Evolutionary conservation across 2,797 vertebrate species (phyloP).

Genomic region (Gorsachius magnificus): DNA sequence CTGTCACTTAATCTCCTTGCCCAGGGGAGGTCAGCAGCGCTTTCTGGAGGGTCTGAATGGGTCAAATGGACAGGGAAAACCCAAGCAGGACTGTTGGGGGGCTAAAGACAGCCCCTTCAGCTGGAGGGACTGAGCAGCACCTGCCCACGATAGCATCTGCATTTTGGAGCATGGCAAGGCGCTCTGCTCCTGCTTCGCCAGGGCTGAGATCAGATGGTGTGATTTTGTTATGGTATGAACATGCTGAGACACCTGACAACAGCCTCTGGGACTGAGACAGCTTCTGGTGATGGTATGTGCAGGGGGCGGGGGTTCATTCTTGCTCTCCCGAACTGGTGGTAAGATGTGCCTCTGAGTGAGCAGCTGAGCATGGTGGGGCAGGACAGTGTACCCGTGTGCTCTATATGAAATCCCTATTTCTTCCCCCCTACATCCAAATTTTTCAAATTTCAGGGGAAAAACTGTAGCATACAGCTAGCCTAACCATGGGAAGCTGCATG

Average conservation of each 20-base stretch:
- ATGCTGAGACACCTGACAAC: not conserved
- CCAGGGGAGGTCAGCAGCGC: not conserved
- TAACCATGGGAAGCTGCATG: not conserved
- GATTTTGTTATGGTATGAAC: not conserved
- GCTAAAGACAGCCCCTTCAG: not conserved
- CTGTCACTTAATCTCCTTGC: slow-evolving; percentile 4
- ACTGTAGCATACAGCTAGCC: not conserved
- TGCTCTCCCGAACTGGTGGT: not conserved
- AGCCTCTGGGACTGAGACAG: not conserved
- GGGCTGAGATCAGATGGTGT: not conserved
- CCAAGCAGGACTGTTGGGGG: not conserved
- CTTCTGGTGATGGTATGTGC: not conserved
- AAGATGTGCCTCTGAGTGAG: not conserved
- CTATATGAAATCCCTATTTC: not conserved
- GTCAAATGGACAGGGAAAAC: not conserved
- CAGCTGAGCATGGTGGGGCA: not conserved
- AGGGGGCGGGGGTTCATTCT: not conserved
- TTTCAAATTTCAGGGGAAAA: not conserved
- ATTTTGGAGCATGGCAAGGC: not conserved
- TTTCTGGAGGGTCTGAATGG: not conserved
- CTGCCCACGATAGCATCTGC: not conserved
- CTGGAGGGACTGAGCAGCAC: not conserved
- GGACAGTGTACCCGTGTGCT: not conserved
- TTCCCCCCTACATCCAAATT: not conserved
- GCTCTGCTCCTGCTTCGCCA: not conserved